Percentiles rank a stretch among this genome's conserved stretches.
phyloP scores from a whole-genome alignment of 2,113 vertebrate species.

The Saiga tatarica region DNA sequence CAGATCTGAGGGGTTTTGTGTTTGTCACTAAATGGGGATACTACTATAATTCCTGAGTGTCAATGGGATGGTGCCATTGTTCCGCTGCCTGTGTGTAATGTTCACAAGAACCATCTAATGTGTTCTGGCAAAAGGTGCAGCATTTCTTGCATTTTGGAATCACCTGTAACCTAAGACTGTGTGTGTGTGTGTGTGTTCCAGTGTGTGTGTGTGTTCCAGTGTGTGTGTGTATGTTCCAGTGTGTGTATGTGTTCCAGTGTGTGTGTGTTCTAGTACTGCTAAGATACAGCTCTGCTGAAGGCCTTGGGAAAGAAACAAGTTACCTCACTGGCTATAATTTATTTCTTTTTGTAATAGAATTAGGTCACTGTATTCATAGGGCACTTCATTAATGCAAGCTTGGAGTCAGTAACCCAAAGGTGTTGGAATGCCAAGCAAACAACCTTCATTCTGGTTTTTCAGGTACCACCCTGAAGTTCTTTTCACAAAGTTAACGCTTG shows the following conservation, averaged over 20 bases:
- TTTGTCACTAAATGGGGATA: neutral
- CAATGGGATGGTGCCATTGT: neutral
- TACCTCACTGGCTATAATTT: neutral
- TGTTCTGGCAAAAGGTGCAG: neutral
- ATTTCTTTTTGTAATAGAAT: neutral
- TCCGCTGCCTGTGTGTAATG: neutral
- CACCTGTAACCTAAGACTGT: neutral
- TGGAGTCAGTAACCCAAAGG: neutral
- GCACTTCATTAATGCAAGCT: neutral
- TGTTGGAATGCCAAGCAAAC: neutral
- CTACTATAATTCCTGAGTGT: neutral
- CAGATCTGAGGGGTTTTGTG: neutral
- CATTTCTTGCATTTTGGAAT: neutral
- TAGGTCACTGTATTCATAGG: conserved; percentile 43
- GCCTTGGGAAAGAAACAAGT: neutral
- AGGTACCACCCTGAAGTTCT: neutral
- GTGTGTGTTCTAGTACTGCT: neutral
- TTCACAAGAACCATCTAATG: neutral
- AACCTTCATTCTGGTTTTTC: conserved; percentile 23
- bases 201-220: neutral
- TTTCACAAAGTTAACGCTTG: neutral
- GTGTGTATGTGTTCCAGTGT: neutral
- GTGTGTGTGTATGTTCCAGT: neutral
- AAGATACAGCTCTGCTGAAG: neutral
- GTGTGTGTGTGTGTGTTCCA: neutral